A percentile compares a stretch with the other conserved stretches of the same genome.
These are phyloP conservation scores for Ophion costatus DNA, from an alignment of 2,888 invertebrate species.

Conservation along the genomic window DNA sequence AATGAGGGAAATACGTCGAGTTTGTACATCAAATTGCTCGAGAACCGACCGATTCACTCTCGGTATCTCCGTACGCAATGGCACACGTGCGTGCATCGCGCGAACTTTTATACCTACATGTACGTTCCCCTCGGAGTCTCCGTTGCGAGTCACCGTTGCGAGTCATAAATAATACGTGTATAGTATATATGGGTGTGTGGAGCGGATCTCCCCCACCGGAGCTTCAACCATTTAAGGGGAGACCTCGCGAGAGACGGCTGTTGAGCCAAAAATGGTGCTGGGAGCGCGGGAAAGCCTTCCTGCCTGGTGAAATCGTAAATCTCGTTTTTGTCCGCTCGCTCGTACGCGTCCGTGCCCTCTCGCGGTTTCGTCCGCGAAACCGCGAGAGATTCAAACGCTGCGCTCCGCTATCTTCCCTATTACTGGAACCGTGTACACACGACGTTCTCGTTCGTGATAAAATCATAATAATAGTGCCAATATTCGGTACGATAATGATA, in stretches of 20 bases:
- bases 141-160: conserved; percentile 50
- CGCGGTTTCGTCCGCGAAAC: conserved; percentile 16
- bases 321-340: conserved; percentile 60
- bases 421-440: conserved; percentile 8
- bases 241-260: conserved; percentile 45
- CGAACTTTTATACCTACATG: not conserved
- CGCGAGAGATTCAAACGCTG: conserved; percentile 33
- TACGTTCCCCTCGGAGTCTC: not conserved
- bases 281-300: conserved; percentile 71
- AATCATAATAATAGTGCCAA: conserved; percentile 42
- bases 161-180: conserved; percentile 32
- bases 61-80: conserved; percentile 48
- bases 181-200: not conserved
- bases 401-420: conserved; percentile 48
- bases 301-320: conserved; percentile 75
- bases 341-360: conserved; percentile 19
- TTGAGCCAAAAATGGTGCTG: conserved; percentile 69
- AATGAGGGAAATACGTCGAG: conserved; percentile 58
- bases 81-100: conserved; percentile 50
- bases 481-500: not conserved
- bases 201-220: conserved; percentile 16
- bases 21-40: conserved; percentile 63
- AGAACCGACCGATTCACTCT: conserved; percentile 55
- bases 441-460: not conserved
- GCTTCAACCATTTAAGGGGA: conserved; percentile 68